Percentiles rank a stretch among this genome's conserved stretches.
Evolutionary conservation across 2,888 invertebrate species (phyloP).

Genomic region (Priocnemis perturbator): DNA sequence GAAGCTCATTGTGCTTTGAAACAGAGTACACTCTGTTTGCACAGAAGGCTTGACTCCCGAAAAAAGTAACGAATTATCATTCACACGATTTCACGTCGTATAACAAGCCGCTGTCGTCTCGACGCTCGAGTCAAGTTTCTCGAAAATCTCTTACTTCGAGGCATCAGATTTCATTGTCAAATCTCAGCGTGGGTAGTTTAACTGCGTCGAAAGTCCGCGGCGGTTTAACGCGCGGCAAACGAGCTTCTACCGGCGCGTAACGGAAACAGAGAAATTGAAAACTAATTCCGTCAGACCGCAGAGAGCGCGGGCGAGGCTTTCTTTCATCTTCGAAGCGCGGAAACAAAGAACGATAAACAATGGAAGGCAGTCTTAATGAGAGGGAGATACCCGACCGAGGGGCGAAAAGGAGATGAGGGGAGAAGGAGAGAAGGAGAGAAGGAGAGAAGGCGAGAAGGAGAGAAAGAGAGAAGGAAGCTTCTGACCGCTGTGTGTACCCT

Average conservation of each 20-base stretch:
- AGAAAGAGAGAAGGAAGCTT: neutral
- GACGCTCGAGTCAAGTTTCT: too few species aligned
- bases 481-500: too few species aligned
- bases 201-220: too few species aligned
- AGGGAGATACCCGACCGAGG: neutral
- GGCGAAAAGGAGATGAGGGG: neutral
- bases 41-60: too few species aligned
- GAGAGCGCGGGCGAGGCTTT: constrained; percentile 11
- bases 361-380: constrained; percentile 30
- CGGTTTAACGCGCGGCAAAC: constrained; percentile 24
- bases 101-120: too few species aligned
- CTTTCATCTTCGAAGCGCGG: constrained; percentile 37
- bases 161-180: too few species aligned
- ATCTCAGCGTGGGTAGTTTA: too few species aligned
- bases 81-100: too few species aligned
- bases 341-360: constrained; percentile 47
- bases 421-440: neutral
- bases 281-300: constrained; percentile 36
- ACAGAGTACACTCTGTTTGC: too few species aligned
- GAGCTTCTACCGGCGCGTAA: constrained; percentile 11
- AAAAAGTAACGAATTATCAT: too few species aligned
- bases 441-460: neutral
- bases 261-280: constrained; percentile 47
- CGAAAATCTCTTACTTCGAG: too few species aligned
- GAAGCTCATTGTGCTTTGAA: too few species aligned